Base-by-base conservation (phyloP, 1,140 invertebrate genomes). In the Tenebrio molitor region DNA sequence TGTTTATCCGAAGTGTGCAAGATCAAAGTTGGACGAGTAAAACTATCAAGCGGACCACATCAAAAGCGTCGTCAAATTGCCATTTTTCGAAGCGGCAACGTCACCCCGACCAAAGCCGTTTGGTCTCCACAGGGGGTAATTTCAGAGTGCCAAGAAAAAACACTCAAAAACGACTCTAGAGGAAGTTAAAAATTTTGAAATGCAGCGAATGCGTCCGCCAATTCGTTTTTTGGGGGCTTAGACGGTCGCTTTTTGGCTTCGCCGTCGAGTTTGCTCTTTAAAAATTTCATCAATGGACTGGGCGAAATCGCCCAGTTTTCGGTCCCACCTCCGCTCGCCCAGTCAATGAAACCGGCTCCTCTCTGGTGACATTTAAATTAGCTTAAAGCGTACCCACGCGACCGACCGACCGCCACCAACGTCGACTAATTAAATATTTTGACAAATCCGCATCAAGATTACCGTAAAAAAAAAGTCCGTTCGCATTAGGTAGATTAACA, bases 21-120 rank as follows among this genome's bases (percentile, higher is more conserved):
- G 10, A 53, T 53, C 46, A 53, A 53, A 53, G 42, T 46, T 46
- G 36, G 36, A 39, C 5, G 36, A 46, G 14, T 46, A 17, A 46
- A 46, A 46, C 42, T 46, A 17, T 29, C 4, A 19, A 2, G 17
- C 17, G 12, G 1, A 25, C 46, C 46, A 25, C 46, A 29, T 25
- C 46, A 25, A 12, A 39, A 29, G 25, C 25, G 25, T n/a, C n/a
- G n/a, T n/a, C n/a, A n/a, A n/a, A 29, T 29, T 29, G 3, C 25
- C 25, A 29, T 29, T 29, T 29, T 29, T 29, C 25, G 25, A 29
- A 29, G 25, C 25, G 25, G 25, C 3, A 29, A 8, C 8, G 25
- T 4, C 25, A 29, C 25, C 25, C 8, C n/a, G n/a, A n/a, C n/a
- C n/a, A n/a, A n/a, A n/a, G n/a, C n/a, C n/a, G n/a, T n/a, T n/a